Conservation (phyloP, 2,888 invertebrate genomes). For the Yponomeuta cagnagella region DNA sequence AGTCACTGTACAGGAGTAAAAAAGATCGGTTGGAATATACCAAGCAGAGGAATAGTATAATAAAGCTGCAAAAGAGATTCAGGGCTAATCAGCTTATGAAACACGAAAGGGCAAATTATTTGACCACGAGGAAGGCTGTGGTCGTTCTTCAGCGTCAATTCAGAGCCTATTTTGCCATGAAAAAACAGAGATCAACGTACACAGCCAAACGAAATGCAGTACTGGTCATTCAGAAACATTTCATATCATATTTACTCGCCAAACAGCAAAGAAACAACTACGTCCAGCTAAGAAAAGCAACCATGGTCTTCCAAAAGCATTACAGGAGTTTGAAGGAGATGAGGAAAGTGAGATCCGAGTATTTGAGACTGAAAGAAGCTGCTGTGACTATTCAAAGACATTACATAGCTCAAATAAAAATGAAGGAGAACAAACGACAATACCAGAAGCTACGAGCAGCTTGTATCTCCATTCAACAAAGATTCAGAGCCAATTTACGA, state of each 20-base stretch:
- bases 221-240: slow-evolving; percentile 54
- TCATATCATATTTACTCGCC: slow-evolving; percentile 30
- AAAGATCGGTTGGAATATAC: slow-evolving; percentile 51
- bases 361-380: slow-evolving; percentile 30
- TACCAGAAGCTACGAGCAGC: slow-evolving; percentile 41
- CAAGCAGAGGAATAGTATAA: slow-evolving; percentile 38
- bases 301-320: slow-evolving; percentile 43
- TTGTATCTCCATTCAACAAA: slow-evolving; percentile 51
- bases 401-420: slow-evolving; percentile 48
- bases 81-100: slow-evolving; percentile 57
- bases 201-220: slow-evolving; percentile 44
- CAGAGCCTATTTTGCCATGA: slow-evolving; percentile 42
- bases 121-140: slow-evolving; percentile 46
- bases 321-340: slow-evolving; percentile 57
- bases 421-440: slow-evolving; percentile 33
- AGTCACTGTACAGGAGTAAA: slow-evolving; percentile 62
- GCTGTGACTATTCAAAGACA: slow-evolving; percentile 45
- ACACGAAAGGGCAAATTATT: slow-evolving; percentile 45
- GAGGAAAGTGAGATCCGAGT: slow-evolving; percentile 37
- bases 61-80: slow-evolving; percentile 68
- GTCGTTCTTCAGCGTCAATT: slow-evolving; percentile 66
- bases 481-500: slow-evolving; percentile 48
- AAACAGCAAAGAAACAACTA: slow-evolving; percentile 32
- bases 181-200: slow-evolving; percentile 43
- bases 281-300: slow-evolving; percentile 28